These are phyloP conservation scores for Sebastolobus altivelis DNA, from an alignment of 2,797 vertebrate species.

Conservation along the genomic window DNA sequence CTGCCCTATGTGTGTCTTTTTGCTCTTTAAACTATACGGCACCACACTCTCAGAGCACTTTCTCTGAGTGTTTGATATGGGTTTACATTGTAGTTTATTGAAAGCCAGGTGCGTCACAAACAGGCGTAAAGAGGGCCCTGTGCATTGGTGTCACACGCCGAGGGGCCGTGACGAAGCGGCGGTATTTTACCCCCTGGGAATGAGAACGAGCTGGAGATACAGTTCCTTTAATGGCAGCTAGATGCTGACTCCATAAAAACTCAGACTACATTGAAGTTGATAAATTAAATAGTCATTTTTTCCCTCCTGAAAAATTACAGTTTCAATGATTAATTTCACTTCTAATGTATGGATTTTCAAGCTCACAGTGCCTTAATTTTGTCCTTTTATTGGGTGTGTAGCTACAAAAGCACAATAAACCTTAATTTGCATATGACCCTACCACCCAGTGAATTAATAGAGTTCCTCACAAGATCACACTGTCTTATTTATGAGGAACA, in stretches of 20 bases:
- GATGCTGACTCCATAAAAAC: slow-evolving; percentile 25
- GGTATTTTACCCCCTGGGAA: not conserved
- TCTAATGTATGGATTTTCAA: not conserved
- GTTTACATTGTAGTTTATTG: too few species aligned
- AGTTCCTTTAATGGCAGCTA: not conserved
- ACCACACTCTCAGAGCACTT: too few species aligned
- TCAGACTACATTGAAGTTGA: not conserved
- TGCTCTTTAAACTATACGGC: too few species aligned
- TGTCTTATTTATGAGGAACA: not conserved
- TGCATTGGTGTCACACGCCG: not conserved
- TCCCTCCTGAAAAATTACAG: not conserved
- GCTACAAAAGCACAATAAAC: not conserved
- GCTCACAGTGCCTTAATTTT: not conserved
- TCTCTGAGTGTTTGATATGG: too few species aligned
- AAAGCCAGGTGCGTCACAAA: not conserved
- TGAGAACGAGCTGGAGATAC: not conserved
- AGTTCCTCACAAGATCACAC: not conserved
- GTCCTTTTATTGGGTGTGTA: not conserved
- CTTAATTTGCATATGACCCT: not conserved
- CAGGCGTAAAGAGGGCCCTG: not conserved
- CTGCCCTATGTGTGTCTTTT: too few species aligned
- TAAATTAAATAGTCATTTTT: not conserved
- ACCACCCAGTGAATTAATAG: not conserved
- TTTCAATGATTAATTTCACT: not conserved
- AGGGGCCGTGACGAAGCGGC: not conserved